Percentiles rank a stretch among this genome's conserved stretches.
Conservation (phyloP, 2,888 invertebrate species). For the Platycheirus albimanus region DNA sequence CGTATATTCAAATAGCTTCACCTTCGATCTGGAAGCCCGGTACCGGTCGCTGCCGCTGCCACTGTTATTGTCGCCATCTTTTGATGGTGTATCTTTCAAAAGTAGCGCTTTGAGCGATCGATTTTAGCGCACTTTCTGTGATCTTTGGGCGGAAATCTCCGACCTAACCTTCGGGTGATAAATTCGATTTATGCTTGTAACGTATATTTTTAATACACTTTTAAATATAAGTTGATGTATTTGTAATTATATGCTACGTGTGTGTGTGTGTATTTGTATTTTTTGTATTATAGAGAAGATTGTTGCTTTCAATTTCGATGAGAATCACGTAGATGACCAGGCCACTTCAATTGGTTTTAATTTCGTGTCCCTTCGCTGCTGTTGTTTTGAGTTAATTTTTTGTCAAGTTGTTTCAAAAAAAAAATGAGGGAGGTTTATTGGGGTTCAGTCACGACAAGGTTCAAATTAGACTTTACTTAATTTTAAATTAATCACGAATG, state of each 20-base stretch:
- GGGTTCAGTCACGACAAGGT: conserved; percentile 65
- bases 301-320: conserved; percentile 43
- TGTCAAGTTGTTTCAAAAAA: conserved; percentile 3
- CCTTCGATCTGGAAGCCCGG: conserved; percentile 42
- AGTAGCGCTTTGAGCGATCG: conserved; percentile 16
- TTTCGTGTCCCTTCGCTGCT: conserved; percentile 23
- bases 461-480: conserved; percentile 55
- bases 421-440: conserved; percentile 60
- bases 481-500: conserved; percentile 60
- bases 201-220: conserved; percentile 64
- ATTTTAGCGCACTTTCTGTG: conserved; percentile 51
- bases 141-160: conserved; percentile 72
- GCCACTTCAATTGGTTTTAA: conserved; percentile 47
- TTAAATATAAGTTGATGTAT: not conserved
- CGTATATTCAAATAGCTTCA: conserved; percentile 39
- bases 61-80: not conserved
- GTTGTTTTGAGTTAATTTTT: not conserved
- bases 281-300: conserved; percentile 36
- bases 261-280: not conserved
- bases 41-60: not conserved
- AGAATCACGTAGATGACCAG: conserved; percentile 58
- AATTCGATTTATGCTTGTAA: conserved; percentile 69
- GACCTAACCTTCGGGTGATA: conserved; percentile 65
- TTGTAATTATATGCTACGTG: not conserved
- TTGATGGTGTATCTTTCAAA: conserved; percentile 7